These are phyloP conservation scores for Parnassius mnemosyne DNA, from an alignment of 2,888 invertebrate genomes.

Conservation along the genomic window DNA sequence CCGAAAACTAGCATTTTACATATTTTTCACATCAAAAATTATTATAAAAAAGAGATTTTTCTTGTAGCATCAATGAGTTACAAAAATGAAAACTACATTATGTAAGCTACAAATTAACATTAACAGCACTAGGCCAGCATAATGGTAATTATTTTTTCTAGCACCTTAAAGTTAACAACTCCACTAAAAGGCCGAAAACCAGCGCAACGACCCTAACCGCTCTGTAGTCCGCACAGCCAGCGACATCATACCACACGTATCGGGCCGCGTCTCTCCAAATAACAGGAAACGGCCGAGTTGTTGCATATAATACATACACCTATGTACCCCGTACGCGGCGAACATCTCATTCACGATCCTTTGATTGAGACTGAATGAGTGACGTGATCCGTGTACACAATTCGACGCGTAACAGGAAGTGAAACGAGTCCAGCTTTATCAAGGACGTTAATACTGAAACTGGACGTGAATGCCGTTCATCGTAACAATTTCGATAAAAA, in stretches of 20 bases:
- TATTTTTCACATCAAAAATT: too few species aligned
- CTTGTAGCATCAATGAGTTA: too few species aligned
- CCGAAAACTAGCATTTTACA: too few species aligned
- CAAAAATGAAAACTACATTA: too few species aligned
- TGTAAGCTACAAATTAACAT: too few species aligned
- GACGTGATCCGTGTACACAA: slow-evolving; percentile 74
- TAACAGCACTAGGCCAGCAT: too few species aligned
- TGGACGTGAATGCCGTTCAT: slow-evolving; percentile 36
- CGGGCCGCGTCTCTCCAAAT: slow-evolving; percentile 33
- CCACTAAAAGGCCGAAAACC: too few species aligned
- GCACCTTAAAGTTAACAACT: too few species aligned
- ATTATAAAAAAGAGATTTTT: too few species aligned
- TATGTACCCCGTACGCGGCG: slow-evolving; percentile 49
- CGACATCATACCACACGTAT: slow-evolving; percentile 24
- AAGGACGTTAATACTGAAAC: slow-evolving; percentile 69
- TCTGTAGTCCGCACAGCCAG: slow-evolving; percentile 1
- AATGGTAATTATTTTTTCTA: too few species aligned
- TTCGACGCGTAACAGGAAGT: slow-evolving; percentile 69
- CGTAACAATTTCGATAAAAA: slow-evolving; percentile 3
- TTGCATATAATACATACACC: slow-evolving; percentile 46
- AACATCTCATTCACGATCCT: slow-evolving; percentile 77
- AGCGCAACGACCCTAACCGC: too few species aligned
- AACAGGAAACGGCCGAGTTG: slow-evolving; percentile 64
- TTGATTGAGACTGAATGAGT: slow-evolving; percentile 76
- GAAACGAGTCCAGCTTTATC: slow-evolving; percentile 69